These are phyloP conservation scores for Oxytorus armatus DNA, from an alignment of 2,888 invertebrate genomes.

Conservation along the genomic window DNA sequence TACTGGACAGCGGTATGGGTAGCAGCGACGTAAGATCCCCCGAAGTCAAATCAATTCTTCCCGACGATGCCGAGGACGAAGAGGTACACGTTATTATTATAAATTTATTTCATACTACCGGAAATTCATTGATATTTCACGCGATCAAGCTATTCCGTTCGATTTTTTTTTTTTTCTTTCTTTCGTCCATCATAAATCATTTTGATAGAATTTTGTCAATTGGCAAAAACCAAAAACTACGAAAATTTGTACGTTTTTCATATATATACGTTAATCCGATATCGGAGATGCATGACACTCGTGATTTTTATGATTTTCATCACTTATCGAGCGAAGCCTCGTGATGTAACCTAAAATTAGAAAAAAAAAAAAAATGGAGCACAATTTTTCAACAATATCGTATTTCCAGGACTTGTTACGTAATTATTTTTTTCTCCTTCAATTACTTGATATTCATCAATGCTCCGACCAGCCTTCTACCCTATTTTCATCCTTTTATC, in stretches of 20 bases:
- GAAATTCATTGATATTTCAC: not conserved
- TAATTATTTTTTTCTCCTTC: slow-evolving; percentile 42
- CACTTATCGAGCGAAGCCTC: not conserved
- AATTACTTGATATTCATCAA: not conserved
- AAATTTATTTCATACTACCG: not conserved
- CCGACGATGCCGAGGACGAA: slow-evolving; percentile 80
- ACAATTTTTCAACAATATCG: slow-evolving; percentile 29
- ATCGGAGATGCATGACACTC: not conserved
- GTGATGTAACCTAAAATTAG: slow-evolving; percentile 29
- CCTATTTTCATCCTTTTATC: not conserved
- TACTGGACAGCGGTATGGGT: slow-evolving; percentile 81
- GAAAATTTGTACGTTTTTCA: not conserved
- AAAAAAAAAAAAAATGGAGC: slow-evolving; percentile 10
- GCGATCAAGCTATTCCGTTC: slow-evolving; percentile 1
- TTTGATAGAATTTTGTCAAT: not conserved
- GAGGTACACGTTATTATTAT: slow-evolving; percentile 73
- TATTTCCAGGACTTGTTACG: slow-evolving; percentile 54
- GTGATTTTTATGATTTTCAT: not conserved
- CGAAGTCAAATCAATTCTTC: slow-evolving; percentile 80
- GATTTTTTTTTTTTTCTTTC: no score
- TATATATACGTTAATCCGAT: not conserved
- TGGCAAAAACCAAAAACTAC: not conserved
- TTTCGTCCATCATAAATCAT: not conserved
- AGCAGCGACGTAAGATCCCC: slow-evolving; percentile 81
- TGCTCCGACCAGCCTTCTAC: not conserved